Percentiles rank a stretch among this genome's conserved stretches.
Evolutionary conservation across 2,113 vertebrate genomes (phyloP).

Genomic region (Falco punctatus): DNA sequence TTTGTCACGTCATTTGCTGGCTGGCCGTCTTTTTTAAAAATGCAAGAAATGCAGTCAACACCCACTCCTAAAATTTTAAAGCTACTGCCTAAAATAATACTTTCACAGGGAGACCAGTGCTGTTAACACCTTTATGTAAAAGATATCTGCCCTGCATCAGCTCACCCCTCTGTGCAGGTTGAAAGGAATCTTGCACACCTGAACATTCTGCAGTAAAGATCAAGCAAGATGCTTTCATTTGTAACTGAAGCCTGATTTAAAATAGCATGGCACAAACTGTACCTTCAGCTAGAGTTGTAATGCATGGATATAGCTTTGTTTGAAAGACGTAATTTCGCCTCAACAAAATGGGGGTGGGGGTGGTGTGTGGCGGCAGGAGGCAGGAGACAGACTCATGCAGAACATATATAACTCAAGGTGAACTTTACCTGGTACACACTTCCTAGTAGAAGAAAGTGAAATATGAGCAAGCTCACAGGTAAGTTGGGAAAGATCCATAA

Average conservation of each 20-base stretch:
- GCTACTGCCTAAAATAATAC: not conserved
- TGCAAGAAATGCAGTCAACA: conserved; percentile 6
- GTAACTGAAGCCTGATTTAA: not conserved
- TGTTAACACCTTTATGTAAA: not conserved
- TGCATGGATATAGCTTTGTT: not conserved
- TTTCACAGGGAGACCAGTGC: not conserved
- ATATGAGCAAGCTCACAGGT: fast-evolving
- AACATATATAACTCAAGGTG: not conserved
- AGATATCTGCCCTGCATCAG: not conserved
- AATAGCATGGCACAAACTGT: not conserved
- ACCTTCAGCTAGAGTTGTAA: not conserved
- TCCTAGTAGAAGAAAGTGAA: not conserved
- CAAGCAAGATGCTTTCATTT: not conserved
- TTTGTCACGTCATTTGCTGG: not conserved
- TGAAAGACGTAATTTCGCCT: not conserved
- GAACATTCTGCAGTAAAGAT: not conserved
- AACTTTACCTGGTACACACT: not conserved
- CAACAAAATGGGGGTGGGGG: no score
- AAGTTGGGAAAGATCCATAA: not conserved
- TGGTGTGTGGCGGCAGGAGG: not conserved
- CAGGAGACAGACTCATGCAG: not conserved
- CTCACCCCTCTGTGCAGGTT: not conserved
- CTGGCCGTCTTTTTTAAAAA: not conserved
- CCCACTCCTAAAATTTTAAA: conserved; percentile 1
- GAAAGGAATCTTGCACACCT: not conserved